These are phyloP conservation scores for Chaetogeoica ovagalla DNA, from an alignment of 2,888 invertebrate genomes.

Conservation along the genomic window DNA sequence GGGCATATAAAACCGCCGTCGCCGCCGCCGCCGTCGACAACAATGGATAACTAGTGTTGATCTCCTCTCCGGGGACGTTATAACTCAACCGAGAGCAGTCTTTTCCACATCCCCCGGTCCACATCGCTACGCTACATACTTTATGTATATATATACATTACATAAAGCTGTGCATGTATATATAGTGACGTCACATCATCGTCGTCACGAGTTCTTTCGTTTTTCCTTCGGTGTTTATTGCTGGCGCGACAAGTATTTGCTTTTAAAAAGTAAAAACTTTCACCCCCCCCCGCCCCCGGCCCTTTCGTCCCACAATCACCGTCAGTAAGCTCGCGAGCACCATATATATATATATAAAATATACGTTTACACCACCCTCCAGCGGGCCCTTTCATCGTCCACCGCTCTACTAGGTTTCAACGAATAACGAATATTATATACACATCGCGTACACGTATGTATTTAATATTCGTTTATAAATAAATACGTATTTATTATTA, in stretches of 20 bases:
- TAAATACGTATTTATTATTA: too few relatives aligned
- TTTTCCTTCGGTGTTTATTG: conserved; percentile 25
- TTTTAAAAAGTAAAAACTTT: conserved; percentile 53
- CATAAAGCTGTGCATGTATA: too few relatives aligned
- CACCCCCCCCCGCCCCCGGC: background rate
- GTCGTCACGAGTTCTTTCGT: conserved; percentile 35
- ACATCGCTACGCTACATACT: background rate
- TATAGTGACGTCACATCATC: conserved; percentile 33
- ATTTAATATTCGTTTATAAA: too few relatives aligned
- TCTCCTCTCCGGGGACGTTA: conserved; percentile 57
- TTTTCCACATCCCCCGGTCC: background rate
- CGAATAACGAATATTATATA: too few relatives aligned
- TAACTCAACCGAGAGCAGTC: conserved; percentile 54
- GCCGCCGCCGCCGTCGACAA: conserved; percentile 55
- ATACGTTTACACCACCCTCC: too few relatives aligned
- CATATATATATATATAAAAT: background rate
- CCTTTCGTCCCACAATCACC: background rate
- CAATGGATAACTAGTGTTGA: conserved; percentile 63
- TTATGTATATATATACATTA: background rate
- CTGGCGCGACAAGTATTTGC: conserved; percentile 48
- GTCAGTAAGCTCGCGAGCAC: background rate
- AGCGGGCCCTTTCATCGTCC: too few relatives aligned
- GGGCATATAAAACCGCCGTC: conserved; percentile 54
- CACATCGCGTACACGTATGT: too few relatives aligned
- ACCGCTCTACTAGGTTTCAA: too few relatives aligned